phyloP scores from a whole-genome alignment of 2,113 vertebrate genomes.

The Polypterus bichir region DNA sequence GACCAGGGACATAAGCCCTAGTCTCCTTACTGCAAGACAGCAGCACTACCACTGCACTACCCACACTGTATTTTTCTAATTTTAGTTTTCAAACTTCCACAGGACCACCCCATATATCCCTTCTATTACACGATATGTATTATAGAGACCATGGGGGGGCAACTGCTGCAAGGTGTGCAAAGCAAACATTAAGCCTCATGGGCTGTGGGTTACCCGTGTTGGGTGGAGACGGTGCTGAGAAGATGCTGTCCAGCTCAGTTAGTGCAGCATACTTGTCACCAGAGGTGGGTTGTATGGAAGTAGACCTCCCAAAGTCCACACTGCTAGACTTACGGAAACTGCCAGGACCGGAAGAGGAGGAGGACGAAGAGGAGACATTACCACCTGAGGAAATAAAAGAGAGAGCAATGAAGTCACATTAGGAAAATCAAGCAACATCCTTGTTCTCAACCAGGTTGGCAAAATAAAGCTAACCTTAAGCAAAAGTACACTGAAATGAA shows the following conservation, averaged over 20 bases:
- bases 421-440: neutral
- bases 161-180: neutral
- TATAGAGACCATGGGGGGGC: neutral
- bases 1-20: neutral
- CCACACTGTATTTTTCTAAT: neutral
- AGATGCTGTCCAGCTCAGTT: constrained; percentile 51
- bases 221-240: constrained; percentile 32
- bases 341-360: constrained; percentile 40
- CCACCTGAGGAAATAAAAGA: constrained; percentile 41
- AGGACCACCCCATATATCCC: neutral
- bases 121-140: neutral
- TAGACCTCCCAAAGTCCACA: constrained; percentile 53
- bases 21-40: neutral
- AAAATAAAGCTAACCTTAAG: too few species aligned
- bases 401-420: neutral
- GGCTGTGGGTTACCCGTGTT: constrained; percentile 32
- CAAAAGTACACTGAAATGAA: too few species aligned
- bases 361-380: constrained; percentile 25
- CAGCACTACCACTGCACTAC: neutral
- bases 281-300: constrained; percentile 23
- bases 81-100: neutral
- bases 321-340: constrained; percentile 60
- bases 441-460: too few species aligned
- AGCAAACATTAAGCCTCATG: neutral
- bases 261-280: constrained; percentile 56